phyloP scores from a whole-genome alignment of 2,888 invertebrate genomes.

The Bembecia ichneumoniformis region DNA sequence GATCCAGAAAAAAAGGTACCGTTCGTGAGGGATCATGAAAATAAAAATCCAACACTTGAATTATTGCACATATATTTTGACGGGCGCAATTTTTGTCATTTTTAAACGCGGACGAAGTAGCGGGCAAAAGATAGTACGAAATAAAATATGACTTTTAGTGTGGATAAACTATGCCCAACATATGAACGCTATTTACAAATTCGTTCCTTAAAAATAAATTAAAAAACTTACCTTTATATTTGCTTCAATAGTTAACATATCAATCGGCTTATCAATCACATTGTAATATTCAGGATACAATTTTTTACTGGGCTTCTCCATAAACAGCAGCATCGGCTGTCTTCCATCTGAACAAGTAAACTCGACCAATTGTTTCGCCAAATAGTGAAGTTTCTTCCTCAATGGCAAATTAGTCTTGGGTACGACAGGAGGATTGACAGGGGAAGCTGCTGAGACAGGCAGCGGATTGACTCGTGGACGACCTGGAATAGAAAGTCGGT shows the following conservation, averaged over 20 bases:
- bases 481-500: conserved; percentile 28
- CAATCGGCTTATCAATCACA: conserved; percentile 93
- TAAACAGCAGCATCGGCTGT: conserved; percentile 91
- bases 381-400: conserved; percentile 83
- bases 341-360: conserved; percentile 78
- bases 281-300: conserved; percentile 96
- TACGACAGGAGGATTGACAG: conserved; percentile 23
- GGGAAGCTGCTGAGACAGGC: conserved; percentile 22
- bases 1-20: too few species aligned
- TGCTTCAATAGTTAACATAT: conserved; percentile 92
- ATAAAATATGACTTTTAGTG: too few species aligned
- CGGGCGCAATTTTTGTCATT: too few species aligned
- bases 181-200: too few species aligned
- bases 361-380: conserved; percentile 76
- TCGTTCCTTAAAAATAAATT: too few species aligned
- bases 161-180: too few species aligned
- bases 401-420: conserved; percentile 72
- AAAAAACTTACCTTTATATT: conserved; percentile 79
- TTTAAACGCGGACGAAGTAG: too few species aligned
- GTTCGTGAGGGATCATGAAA: too few species aligned
- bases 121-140: too few species aligned
- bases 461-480: conserved; percentile 54
- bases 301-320: conserved; percentile 96
- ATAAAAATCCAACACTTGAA: too few species aligned
- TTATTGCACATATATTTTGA: too few species aligned